Base-by-base conservation (phyloP, 1,140 invertebrate species). In the Drosophila nigrodunni region DNA sequence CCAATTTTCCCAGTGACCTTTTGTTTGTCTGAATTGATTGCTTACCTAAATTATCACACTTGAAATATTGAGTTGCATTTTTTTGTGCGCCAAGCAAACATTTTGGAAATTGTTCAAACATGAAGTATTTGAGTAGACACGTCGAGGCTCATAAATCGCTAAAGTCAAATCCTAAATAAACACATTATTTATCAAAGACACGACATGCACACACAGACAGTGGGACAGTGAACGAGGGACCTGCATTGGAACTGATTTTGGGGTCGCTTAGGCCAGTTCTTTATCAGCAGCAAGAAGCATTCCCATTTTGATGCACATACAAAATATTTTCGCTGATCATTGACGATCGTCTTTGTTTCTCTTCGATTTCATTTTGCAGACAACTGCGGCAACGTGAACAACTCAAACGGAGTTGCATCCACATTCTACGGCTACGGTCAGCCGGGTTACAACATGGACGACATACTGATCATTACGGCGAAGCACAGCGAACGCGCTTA, bases 381-480 rank as follows among this genome's bases (percentile, higher is more conserved):
- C 86, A 92, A 92, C 91, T 92, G 91, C 66, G 87, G 89, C 76
- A 91, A 85, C 79, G 85, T 69, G 79, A 92, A 78, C 90, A 92
- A 89, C 87, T 54, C 82, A 43, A 89, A 75, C 78, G 79, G 74
- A 83, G 44, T 62, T 7, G 39, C 50, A 46, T 46, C 78, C 58
- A 78, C 62, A 62, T 66, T 80, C 68, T 69, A 62, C 72, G 87
- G 87, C 47, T 90, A 66, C 58, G 68, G 67, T 66, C 66, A 66
- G 59, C 61, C 69, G 62, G 78, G 93, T 93, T 78, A 92, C 91
- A 95, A 95, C 81, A 95, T 96, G 95, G 96, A 97, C 92, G 96
- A 97, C 81, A 96, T 97, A 37, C 93, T 96, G 34, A 96, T 97
- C 86, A 92, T 97, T 25, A 96, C 95, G 74, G 95, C 96, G 74